phyloP scores from a whole-genome alignment of 2,888 invertebrate species.

The Apodemia zela region DNA sequence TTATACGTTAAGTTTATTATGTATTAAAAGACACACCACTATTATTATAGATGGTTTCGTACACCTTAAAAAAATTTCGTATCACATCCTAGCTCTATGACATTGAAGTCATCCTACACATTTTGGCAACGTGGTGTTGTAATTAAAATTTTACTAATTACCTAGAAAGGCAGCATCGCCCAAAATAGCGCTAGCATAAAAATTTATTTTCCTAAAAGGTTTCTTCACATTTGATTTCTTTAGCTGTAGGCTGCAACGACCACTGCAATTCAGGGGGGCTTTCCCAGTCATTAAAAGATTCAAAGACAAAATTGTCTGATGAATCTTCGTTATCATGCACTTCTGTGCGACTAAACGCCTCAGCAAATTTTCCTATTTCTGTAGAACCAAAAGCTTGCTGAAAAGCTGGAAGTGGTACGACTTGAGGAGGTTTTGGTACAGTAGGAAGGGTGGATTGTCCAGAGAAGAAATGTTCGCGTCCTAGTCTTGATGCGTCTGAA shows the following conservation, averaged over 20 bases:
- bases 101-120: constrained; percentile 53
- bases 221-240: constrained; percentile 74
- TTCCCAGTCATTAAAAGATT: constrained; percentile 69
- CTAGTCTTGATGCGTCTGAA: constrained; percentile 41
- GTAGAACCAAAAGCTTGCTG: constrained; percentile 93
- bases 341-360: constrained; percentile 83
- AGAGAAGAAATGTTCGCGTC: constrained; percentile 43
- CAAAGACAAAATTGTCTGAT: constrained; percentile 62
- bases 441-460: constrained; percentile 53
- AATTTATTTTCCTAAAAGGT: constrained; percentile 54
- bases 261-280: constrained; percentile 59
- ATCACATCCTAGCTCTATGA: constrained; percentile 72
- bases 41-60: constrained; percentile 56
- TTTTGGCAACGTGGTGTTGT: constrained; percentile 79
- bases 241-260: constrained; percentile 57
- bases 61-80: constrained; percentile 64
- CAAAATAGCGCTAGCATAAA: constrained; percentile 53
- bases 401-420: constrained; percentile 88
- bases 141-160: constrained; percentile 73
- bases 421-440: constrained; percentile 60
- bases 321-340: constrained; percentile 62
- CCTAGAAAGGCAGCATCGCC: constrained; percentile 40
- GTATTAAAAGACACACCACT: constrained; percentile 73
- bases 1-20: constrained; percentile 48
- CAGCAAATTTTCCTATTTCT: constrained; percentile 91